Evolutionary conservation across 2,113 vertebrate genomes (phyloP).

Genomic region (Ranitomeya variabilis): DNA sequence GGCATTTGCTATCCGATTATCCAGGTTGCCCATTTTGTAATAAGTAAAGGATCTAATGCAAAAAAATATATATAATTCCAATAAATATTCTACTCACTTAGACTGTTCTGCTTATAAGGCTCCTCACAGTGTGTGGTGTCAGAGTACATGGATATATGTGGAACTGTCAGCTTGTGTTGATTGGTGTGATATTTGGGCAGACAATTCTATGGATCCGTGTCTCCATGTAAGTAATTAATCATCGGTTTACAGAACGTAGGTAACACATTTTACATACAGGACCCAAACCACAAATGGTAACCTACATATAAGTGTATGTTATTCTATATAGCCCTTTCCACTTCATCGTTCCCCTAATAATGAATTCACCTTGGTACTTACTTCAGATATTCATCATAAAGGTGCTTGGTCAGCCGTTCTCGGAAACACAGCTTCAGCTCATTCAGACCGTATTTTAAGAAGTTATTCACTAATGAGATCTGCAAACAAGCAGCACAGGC

Average conservation of each 20-base stretch:
- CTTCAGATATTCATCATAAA: conserved; percentile 96
- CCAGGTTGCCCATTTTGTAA: conserved; percentile 99
- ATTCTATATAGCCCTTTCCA: not conserved
- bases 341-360: too few relatives aligned
- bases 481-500: conserved; percentile 65
- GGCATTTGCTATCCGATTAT: conserved; percentile 95
- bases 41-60: conserved; percentile 86
- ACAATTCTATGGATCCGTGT: too few relatives aligned
- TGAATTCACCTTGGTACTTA: conserved; percentile 71
- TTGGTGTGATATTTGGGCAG: too few relatives aligned
- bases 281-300: too few relatives aligned
- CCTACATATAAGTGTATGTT: not conserved
- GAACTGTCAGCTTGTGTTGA: too few relatives aligned
- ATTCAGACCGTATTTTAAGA: conserved; percentile 92
- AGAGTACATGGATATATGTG: not conserved
- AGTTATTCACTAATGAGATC: conserved; percentile 97
- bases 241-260: too few relatives aligned
- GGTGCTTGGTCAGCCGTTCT: conserved; percentile 86
- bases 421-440: conserved; percentile 92
- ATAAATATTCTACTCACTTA: too few relatives aligned
- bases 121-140: not conserved
- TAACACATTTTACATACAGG: too few relatives aligned
- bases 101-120: too few relatives aligned
- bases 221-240: too few relatives aligned
- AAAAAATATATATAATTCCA: not conserved